Evolutionary conservation across 2,113 vertebrate genomes (phyloP), one percentile per base, ranked within the genome.

Genomic region (Tonatia bakeri): DNA sequence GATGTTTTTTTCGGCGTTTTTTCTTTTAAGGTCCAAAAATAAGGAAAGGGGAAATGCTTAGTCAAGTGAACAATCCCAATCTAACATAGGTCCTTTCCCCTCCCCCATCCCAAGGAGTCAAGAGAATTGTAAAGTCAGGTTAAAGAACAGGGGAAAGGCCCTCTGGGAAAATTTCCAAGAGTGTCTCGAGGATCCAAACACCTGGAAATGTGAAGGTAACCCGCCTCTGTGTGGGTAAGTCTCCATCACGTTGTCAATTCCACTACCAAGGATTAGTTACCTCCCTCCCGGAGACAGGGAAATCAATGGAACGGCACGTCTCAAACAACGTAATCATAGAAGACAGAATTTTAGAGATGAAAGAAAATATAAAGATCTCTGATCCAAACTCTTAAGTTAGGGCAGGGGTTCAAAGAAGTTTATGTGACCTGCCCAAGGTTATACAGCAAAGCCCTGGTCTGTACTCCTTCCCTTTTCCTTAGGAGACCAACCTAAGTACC

Each of bases 231-330:
- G 24, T 43, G 31, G 84, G 50, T 50, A 59, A 40, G 59, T 88
- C 75, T 79, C 83, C 93, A 87, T 91, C 83, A 24, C 64, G 61
- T 77, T 81, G 36, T 80, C 82, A 65, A 14, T 77, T 92, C 67
- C 90, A 61, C 76, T 31, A 83, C 59, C 80, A 83, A 47, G 92
- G 70, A 65, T 84, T 43, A 85, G 75, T 88, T 38, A 80, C 73
- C 83, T 81, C 40, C 56, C 87, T 96, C 94, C 61, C 89, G 40
- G 94, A 96, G 50, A 94, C 90, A 69, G 73, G 59, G 87, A 95
- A 92, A 85, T 85, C 95, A 84, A 95, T 92, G 86, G 90, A 97
- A 92, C 79, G 94, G 92, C 73, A 85, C 67, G 72, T 83, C 72
- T 91, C 92, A 77, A 79, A 47, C 67, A 87, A 91, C 77, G 33